These are phyloP conservation scores for Limnephilus marmoratus DNA, from an alignment of 2,888 invertebrate genomes.

Conservation along the genomic window DNA sequence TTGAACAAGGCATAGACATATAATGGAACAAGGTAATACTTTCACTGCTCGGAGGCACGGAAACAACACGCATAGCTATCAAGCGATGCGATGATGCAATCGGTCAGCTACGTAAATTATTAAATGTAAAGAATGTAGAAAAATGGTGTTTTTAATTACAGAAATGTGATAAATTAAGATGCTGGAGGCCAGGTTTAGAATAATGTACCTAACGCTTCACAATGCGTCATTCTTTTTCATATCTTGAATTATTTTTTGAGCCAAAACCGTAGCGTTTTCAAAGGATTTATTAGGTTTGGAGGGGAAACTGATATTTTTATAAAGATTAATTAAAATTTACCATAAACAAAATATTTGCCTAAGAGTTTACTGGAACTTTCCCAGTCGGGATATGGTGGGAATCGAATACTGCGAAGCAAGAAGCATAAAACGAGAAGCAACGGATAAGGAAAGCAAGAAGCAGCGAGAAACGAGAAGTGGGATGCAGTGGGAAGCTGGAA, in stretches of 20 bases:
- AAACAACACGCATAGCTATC: background rate
- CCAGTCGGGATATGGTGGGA: too few species aligned
- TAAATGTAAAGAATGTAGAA: background rate
- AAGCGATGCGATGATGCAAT: constrained; percentile 23
- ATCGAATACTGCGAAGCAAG: too few species aligned
- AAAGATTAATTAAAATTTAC: too few species aligned
- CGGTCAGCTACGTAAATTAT: background rate
- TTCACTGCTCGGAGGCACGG: constrained; percentile 36
- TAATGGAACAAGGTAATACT: background rate
- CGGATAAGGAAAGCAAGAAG: too few species aligned
- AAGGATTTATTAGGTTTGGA: too few species aligned
- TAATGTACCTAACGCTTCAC: background rate
- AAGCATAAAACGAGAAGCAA: too few species aligned
- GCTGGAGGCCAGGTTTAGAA: background rate
- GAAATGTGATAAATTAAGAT: background rate
- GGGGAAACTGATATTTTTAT: too few species aligned
- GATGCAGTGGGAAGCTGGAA: too few species aligned
- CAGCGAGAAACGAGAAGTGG: too few species aligned
- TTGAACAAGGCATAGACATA: background rate
- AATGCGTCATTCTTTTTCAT: background rate
- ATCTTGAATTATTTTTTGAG: background rate
- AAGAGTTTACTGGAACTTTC: too few species aligned
- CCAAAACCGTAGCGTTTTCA: background rate
- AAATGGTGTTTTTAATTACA: background rate
- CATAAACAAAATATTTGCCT: too few species aligned